Evolutionary conservation across 2,113 vertebrate species (phyloP).

Genomic region (Sturnus vulgaris): DNA sequence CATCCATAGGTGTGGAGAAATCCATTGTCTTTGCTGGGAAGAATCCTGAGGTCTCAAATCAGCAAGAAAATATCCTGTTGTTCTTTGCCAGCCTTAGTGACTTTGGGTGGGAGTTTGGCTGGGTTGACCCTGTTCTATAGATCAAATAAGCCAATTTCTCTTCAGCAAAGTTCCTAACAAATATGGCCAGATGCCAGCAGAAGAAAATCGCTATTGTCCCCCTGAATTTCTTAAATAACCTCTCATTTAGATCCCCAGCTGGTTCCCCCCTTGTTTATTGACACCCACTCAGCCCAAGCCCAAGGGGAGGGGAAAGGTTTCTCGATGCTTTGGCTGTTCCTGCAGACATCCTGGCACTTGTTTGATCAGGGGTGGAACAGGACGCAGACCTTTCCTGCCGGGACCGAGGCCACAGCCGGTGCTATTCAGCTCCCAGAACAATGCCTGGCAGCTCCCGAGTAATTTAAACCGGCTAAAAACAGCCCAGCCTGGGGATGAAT

Average conservation of each 20-base stretch:
- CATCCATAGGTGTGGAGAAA: neutral
- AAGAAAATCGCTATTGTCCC: neutral
- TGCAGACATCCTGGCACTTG: neutral
- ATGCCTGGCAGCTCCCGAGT: constrained; percentile 28
- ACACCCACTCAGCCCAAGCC: neutral
- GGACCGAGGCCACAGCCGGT: neutral
- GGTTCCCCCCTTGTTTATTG: neutral
- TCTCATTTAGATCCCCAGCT: neutral
- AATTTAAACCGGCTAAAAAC: neutral
- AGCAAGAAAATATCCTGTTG: neutral
- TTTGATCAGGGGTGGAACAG: constrained; percentile 4
- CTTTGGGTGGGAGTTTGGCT: neutral
- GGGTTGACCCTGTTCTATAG: neutral
- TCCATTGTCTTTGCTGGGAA: neutral
- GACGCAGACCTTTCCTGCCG: neutral
- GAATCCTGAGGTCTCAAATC: neutral
- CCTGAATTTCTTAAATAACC: neutral
- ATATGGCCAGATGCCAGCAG: neutral
- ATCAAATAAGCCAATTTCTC: neutral
- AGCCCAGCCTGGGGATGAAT: neutral
- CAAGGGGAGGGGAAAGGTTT: neutral
- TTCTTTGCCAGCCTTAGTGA: neutral
- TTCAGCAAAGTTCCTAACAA: neutral
- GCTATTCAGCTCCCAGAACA: constrained; percentile 17
- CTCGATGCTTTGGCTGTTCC: neutral